Conservation (phyloP, 2,797 vertebrate species). For the Enteromius anoplus region DNA sequence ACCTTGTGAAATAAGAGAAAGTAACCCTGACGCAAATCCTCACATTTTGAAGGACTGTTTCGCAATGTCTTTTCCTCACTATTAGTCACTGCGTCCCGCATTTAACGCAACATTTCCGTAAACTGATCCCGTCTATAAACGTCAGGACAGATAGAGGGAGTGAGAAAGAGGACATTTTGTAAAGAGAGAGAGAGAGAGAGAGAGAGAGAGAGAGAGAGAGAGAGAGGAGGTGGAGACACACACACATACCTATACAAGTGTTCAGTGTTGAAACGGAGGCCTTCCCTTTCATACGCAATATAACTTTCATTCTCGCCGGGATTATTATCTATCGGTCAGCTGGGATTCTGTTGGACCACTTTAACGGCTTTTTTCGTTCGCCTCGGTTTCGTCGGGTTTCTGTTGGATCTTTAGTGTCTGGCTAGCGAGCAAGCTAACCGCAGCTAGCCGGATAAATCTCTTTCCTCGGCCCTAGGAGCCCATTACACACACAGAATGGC, state of each 20-base stretch:
- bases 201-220: conserved; percentile 20
- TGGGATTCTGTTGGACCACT: neutral
- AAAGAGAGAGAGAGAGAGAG: neutral
- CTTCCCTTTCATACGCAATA: neutral
- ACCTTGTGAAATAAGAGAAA: neutral
- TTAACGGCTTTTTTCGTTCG: conserved; percentile 37
- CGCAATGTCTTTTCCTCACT: neutral
- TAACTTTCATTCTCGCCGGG: neutral
- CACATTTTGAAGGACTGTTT: neutral
- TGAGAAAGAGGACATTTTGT: conserved; percentile 26
- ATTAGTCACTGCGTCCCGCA: neutral
- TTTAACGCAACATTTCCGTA: conserved; percentile 14
- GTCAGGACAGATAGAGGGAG: conserved; percentile 16
- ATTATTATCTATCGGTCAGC: neutral
- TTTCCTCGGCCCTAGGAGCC: conserved; percentile 61
- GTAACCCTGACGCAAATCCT: neutral
- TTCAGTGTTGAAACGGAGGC: conserved; percentile 26
- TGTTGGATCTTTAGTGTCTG: conserved; percentile 60
- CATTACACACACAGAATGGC: conserved; percentile 72
- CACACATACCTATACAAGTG: conserved; percentile 45
- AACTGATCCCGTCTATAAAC: conserved; percentile 11
- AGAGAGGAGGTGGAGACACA: conserved; percentile 25
- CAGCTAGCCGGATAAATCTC: conserved; percentile 50
- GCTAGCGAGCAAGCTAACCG: conserved; percentile 63
- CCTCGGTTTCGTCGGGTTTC: conserved; percentile 58